A percentile compares a stretch with the other conserved stretches of the same genome.
phyloP scores from a whole-genome alignment of 2,797 vertebrate genomes.

The Propithecus perrieri region DNA sequence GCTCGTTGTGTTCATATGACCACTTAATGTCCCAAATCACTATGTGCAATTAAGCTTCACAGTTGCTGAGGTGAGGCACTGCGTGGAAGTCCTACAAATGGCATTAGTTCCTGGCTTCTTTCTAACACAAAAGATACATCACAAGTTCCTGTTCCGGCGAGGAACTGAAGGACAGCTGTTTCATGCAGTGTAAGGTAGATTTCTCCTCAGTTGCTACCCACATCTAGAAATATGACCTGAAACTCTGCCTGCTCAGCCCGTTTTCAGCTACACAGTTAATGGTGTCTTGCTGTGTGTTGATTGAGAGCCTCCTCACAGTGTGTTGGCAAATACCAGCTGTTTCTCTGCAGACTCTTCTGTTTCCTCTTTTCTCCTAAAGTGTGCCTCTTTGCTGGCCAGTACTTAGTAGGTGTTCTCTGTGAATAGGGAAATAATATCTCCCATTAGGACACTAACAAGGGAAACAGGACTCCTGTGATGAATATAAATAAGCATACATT shows the following conservation, averaged over 20 bases:
- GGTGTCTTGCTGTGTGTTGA: neutral
- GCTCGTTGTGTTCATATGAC: neutral
- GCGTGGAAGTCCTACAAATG: neutral
- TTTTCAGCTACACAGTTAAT: neutral
- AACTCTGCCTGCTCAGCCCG: neutral
- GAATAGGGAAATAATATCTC: neutral
- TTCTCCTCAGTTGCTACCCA: neutral
- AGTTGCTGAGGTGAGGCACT: neutral
- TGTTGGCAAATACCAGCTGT: neutral
- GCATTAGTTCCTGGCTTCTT: neutral
- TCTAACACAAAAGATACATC: neutral
- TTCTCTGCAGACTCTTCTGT: neutral
- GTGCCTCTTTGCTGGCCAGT: neutral
- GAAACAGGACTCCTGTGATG: neutral
- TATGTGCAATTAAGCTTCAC: neutral
- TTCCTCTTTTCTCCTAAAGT: neutral
- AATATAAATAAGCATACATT: neutral
- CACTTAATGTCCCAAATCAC: neutral
- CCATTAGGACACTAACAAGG: neutral
- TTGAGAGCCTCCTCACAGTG: neutral
- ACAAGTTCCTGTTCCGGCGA: neutral
- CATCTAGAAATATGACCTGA: neutral
- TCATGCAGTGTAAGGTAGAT: neutral
- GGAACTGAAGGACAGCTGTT: neutral
- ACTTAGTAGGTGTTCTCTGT: neutral